A percentile compares a stretch with the other conserved stretches of the same genome.
Evolutionary conservation across 1,140 invertebrate species (phyloP).

Genomic region (Chymomyza costata): DNA sequence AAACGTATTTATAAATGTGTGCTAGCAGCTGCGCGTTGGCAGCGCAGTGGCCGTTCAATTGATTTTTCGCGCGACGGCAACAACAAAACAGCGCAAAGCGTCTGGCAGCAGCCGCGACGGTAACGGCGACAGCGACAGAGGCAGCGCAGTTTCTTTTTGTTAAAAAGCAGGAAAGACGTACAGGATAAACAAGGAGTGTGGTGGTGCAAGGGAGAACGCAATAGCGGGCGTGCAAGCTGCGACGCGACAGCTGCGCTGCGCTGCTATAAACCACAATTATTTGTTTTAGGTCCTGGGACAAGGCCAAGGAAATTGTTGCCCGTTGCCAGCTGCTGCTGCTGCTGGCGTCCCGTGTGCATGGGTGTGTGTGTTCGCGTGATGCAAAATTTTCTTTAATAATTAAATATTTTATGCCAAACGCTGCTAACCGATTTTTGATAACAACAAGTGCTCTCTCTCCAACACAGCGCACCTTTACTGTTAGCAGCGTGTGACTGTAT

Average conservation of each 20-base stretch:
- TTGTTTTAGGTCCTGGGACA: no score
- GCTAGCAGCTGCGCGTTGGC: constrained; percentile 57
- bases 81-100: constrained; percentile 19
- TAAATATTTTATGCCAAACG: constrained; percentile 15
- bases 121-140: neutral
- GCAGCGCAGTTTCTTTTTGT: constrained; percentile 26
- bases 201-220: constrained; percentile 1
- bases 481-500: neutral
- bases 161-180: constrained; percentile 22
- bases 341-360: constrained; percentile 1
- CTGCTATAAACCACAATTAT: no score
- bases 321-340: no score
- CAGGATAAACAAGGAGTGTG: neutral
- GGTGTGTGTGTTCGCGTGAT: constrained; percentile 3
- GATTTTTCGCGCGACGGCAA: constrained; percentile 60
- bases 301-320: constrained; percentile 35
- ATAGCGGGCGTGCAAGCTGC: constrained; percentile 3
- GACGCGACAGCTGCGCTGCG: constrained; percentile 18
- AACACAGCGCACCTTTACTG: constrained; percentile 8
- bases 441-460: constrained; percentile 47
- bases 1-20: constrained; percentile 25
- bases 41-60: constrained; percentile 53
- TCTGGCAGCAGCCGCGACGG: neutral
- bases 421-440: constrained; percentile 41
- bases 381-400: constrained; percentile 14